Conservation (phyloP, 2,797 vertebrate genomes). For the Phrynocephalus guinanensis region DNA sequence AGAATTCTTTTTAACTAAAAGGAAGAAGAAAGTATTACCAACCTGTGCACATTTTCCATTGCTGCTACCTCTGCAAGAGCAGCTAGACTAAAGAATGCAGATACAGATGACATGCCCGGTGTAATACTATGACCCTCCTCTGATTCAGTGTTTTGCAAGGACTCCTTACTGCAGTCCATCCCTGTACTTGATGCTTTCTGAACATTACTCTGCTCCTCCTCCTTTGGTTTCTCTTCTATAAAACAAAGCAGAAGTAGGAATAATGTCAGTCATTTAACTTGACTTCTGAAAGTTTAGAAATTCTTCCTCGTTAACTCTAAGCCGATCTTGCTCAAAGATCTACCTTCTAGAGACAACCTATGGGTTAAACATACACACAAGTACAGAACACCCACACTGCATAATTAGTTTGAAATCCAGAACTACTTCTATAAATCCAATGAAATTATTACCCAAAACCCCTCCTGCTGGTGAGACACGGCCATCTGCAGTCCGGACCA, state of each 20-base stretch:
- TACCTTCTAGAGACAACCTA: too few species aligned
- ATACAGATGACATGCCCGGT: slow-evolving; percentile 80
- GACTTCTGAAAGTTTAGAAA: neutral
- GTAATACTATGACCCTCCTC: slow-evolving; percentile 80
- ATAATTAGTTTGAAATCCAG: too few species aligned
- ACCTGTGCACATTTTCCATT: slow-evolving; percentile 99
- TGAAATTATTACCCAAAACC: slow-evolving; percentile 76
- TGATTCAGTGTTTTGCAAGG: slow-evolving; percentile 77
- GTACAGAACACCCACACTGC: too few species aligned
- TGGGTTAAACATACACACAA: too few species aligned
- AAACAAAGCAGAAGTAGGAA: slow-evolving; percentile 49
- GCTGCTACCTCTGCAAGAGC: slow-evolving; percentile 98
- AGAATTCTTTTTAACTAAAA: neutral
- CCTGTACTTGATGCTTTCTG: slow-evolving; percentile 79
- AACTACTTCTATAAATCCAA: too few species aligned
- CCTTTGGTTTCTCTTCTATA: slow-evolving; percentile 90
- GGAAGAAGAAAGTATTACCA: slow-evolving; percentile 16
- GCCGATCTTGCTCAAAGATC: too few species aligned
- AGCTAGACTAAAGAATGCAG: slow-evolving; percentile 95
- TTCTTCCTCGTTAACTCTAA: neutral
- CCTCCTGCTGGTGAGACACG: slow-evolving; percentile 91
- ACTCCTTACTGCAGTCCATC: slow-evolving; percentile 86
- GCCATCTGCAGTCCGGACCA: slow-evolving; percentile 93
- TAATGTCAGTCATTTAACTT: neutral
- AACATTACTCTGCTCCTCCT: slow-evolving; percentile 83